Evolutionary conservation across 2,113 vertebrate species (phyloP).

Genomic region (Dendrocopos noguchii): DNA sequence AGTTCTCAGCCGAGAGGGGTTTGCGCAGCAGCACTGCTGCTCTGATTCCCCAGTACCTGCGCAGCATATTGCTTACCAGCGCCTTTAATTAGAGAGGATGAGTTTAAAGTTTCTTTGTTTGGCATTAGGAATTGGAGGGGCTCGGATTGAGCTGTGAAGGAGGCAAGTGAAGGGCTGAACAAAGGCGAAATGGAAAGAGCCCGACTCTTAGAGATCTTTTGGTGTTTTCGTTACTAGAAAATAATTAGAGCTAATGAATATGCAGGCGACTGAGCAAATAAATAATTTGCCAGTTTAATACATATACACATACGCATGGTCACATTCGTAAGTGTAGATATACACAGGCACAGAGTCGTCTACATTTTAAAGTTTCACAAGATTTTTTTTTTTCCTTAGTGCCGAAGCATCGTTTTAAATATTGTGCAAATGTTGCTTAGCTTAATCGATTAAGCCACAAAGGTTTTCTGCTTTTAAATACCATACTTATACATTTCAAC

Average conservation of each 20-base stretch:
- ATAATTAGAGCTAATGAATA: slow-evolving; percentile 83
- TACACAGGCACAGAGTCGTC: not conserved
- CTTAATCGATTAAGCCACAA: slow-evolving; percentile 80
- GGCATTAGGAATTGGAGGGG: slow-evolving; percentile 69
- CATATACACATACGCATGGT: not conserved
- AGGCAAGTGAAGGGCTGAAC: slow-evolving; percentile 75
- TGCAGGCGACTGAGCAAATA: slow-evolving; percentile 69
- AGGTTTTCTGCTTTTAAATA: slow-evolving; percentile 77
- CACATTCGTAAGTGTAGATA: not conserved
- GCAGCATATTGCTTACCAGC: slow-evolving; percentile 49
- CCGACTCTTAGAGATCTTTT: slow-evolving; percentile 76
- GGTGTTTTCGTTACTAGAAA: slow-evolving; percentile 81
- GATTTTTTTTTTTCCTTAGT: not conserved
- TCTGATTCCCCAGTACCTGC: slow-evolving; percentile 39
- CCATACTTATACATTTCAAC: slow-evolving; percentile 78
- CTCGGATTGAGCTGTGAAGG: slow-evolving; percentile 70
- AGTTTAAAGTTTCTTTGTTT: slow-evolving; percentile 80
- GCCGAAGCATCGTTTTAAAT: slow-evolving; percentile 53
- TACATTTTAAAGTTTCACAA: slow-evolving; percentile 39
- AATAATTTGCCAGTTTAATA: slow-evolving; percentile 49
- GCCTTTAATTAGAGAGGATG: slow-evolving; percentile 61
- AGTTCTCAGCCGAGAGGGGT: not conserved
- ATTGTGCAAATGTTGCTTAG: slow-evolving; percentile 73
- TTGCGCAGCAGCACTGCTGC: not conserved
- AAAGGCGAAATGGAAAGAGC: slow-evolving; percentile 78